Conservation (phyloP, 2,113 vertebrate genomes). For the Ivindomyrus marchei region DNA sequence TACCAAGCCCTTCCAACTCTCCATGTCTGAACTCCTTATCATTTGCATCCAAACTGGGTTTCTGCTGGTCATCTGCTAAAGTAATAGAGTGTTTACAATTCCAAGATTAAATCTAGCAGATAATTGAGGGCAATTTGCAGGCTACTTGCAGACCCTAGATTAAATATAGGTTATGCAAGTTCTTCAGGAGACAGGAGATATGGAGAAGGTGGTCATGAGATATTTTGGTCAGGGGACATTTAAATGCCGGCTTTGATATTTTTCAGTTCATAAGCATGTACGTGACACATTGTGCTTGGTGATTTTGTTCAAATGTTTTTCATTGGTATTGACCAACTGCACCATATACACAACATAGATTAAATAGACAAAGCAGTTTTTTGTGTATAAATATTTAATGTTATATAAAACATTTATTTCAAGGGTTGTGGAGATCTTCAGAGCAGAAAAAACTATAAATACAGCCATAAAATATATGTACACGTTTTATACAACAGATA, state of each 20-base stretch:
- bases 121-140: not conserved
- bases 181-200: not conserved
- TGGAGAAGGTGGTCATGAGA: not conserved
- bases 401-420: slow-evolving; percentile 16
- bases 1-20: not conserved
- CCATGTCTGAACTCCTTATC: not conserved
- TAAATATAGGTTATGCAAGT: not conserved
- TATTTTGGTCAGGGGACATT: not conserved
- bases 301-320: not conserved
- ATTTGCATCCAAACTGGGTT: not conserved
- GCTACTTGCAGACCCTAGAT: not conserved
- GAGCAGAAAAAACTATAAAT: not conserved
- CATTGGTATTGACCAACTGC: not conserved
- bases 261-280: not conserved
- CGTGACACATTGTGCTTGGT: not conserved
- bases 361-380: not conserved
- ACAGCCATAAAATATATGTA: not conserved
- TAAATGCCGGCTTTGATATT: not conserved
- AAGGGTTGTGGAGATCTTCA: not conserved
- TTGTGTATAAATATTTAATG: slow-evolving; percentile 19
- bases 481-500: not conserved
- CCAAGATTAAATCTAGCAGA: not conserved
- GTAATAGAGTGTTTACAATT: not conserved
- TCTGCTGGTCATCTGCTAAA: not conserved
- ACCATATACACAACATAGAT: not conserved